Base-by-base conservation (phyloP, 2,797 vertebrate genomes). In the Delichon dasypus region DNA sequence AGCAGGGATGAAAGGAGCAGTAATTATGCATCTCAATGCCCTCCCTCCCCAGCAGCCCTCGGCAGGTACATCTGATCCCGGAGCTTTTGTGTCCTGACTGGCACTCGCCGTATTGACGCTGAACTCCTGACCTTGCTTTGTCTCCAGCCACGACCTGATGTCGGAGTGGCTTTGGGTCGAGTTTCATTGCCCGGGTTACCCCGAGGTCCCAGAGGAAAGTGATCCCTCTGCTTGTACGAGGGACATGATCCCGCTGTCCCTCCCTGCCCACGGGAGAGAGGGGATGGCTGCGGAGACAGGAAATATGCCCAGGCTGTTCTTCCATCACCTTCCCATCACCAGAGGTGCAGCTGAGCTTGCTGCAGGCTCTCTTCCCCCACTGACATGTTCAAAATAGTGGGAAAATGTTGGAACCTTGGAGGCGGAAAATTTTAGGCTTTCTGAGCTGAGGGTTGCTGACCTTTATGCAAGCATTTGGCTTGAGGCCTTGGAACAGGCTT, bases 111-210 rank as follows among this genome's bases (percentile, higher is more conserved):
- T 85, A 95, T 95, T 84, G 77, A 73, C 0, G 79, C 89, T 97
- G 97, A 98, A 96, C 97, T 97, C 68, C 94, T 97, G 97, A 97
- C 97, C 96, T 95, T 93, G 96, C 67, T 91, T 95, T 94, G 92
- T 97, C 92, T 96, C 16, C 1, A 51, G 50, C 93, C 48, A 15
- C 48, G 66, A 93, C 96, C 96, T 91, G 58, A 83, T 89, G 95
- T 95, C 95, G 85, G 26, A 97, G 90, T 12, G 51, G 64, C 95
- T 96, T 45, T 36, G 96, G 96, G 68, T 97, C 89, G 85, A 51
- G 93, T 98, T 98, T 97, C 97, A 84, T 10, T 86, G 97, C 96
- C 96, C 1, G 7, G 94, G 96, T 98, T 97, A 96, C 74, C 89
- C 90, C 1, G 42, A 93, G 92, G 95, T 96, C 96, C 95, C 92